These are phyloP conservation scores for Craseonycteris thonglongyai DNA, from an alignment of 2,113 vertebrate species.

Conservation along the genomic window DNA sequence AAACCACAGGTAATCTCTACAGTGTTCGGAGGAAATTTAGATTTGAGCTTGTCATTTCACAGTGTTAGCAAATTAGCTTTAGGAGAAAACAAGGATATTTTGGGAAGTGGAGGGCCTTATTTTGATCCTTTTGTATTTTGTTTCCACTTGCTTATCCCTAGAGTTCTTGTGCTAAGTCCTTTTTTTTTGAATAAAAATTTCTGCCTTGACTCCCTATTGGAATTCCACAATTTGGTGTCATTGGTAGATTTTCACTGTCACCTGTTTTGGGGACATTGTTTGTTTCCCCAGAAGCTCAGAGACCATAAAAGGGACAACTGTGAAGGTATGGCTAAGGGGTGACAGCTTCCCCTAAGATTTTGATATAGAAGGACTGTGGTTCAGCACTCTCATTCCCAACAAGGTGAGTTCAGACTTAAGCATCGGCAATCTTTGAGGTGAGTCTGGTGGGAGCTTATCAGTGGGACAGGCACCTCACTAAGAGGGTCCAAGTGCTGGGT, in stretches of 20 bases:
- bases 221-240: neutral
- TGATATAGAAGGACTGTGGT: neutral
- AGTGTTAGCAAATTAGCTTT: neutral
- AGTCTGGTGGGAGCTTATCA: neutral
- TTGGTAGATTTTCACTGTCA: neutral
- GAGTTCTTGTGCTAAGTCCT: neutral
- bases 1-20: neutral
- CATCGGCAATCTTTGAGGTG: neutral
- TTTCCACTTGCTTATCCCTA: constrained; percentile 13
- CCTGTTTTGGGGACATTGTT: neutral
- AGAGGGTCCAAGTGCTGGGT: neutral
- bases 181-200: neutral
- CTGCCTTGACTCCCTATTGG: neutral
- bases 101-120: neutral
- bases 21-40: neutral
- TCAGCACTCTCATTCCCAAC: neutral
- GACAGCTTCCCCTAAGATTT: neutral
- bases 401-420: neutral
- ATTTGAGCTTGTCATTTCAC: neutral
- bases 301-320: neutral
- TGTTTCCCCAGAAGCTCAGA: neutral
- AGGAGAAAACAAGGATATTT: neutral
- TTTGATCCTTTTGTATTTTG: neutral
- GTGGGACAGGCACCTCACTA: neutral
- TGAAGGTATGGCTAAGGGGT: neutral